Evolutionary conservation across 2,888 invertebrate species (phyloP).

Genomic region (Synanthedon myopaeformis): DNA sequence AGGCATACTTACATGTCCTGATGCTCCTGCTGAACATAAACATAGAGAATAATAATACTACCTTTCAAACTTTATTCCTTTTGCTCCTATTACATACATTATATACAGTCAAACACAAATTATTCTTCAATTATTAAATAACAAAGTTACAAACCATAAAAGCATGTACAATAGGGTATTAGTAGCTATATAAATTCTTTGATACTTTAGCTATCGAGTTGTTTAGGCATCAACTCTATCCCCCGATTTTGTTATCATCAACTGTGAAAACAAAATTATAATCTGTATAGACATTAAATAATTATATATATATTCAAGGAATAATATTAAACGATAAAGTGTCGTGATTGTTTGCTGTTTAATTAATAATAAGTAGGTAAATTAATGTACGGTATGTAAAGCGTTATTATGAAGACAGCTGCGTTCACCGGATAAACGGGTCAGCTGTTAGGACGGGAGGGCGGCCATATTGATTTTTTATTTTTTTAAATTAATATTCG

Average conservation of each 20-base stretch:
- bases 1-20: too few species aligned
- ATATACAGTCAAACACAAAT: too few species aligned
- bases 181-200: too few species aligned
- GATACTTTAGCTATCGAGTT: too few species aligned
- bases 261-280: neutral
- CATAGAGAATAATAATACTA: too few species aligned
- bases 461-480: conserved; percentile 6
- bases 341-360: neutral
- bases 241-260: neutral
- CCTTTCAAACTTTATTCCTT: too few species aligned
- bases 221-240: neutral
- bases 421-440: conserved; percentile 11
- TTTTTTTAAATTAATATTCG: neutral
- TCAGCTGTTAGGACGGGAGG: conserved; percentile 11
- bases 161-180: too few species aligned
- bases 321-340: neutral
- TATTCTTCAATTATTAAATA: too few species aligned
- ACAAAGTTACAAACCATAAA: too few species aligned
- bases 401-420: conserved; percentile 11
- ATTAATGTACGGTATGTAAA: neutral
- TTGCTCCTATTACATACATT: too few species aligned
- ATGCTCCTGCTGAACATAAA: too few species aligned
- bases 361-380: neutral
- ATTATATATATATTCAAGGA: neutral
- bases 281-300: neutral